A percentile compares a stretch with the other conserved stretches of the same genome.
These are phyloP conservation scores for Drosophila mulleri DNA, from an alignment of 2,888 invertebrate genomes.

Conservation along the genomic window DNA sequence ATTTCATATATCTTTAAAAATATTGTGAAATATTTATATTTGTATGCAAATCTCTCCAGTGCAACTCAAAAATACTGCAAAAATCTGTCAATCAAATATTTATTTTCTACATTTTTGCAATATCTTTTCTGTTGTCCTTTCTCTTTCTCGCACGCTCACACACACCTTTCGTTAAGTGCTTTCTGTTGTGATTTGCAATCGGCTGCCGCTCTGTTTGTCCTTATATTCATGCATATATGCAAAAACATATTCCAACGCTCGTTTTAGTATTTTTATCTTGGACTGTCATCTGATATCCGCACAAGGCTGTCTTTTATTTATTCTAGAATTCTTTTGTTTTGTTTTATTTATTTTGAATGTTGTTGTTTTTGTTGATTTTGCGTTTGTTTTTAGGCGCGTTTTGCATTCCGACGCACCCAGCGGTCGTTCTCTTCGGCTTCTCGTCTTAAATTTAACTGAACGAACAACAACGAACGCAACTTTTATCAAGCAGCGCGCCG, in stretches of 20 bases:
- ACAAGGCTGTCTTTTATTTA: conserved; percentile 50
- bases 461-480: conserved; percentile 44
- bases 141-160: conserved; percentile 21
- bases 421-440: conserved; percentile 67
- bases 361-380: conserved; percentile 23
- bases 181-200: conserved; percentile 44
- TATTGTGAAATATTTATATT: neutral
- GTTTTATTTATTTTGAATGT: conserved; percentile 30
- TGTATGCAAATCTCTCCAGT: neutral
- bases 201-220: conserved; percentile 37
- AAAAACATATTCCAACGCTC: conserved; percentile 47
- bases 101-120: conserved; percentile 38
- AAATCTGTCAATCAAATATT: neutral
- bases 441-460: conserved; percentile 70
- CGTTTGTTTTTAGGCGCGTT: conserved; percentile 56
- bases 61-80: conserved; percentile 27
- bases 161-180: conserved; percentile 66
- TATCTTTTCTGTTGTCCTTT: conserved; percentile 32
- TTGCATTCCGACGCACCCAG: conserved; percentile 70
- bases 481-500: conserved; percentile 24
- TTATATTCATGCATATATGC: conserved; percentile 48
- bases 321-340: conserved; percentile 46
- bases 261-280: conserved; percentile 62
- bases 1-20: neutral
- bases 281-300: conserved; percentile 59